Evolutionary conservation across 1,140 invertebrate species (phyloP).

Genomic region (Hirudo medicinalis): DNA sequence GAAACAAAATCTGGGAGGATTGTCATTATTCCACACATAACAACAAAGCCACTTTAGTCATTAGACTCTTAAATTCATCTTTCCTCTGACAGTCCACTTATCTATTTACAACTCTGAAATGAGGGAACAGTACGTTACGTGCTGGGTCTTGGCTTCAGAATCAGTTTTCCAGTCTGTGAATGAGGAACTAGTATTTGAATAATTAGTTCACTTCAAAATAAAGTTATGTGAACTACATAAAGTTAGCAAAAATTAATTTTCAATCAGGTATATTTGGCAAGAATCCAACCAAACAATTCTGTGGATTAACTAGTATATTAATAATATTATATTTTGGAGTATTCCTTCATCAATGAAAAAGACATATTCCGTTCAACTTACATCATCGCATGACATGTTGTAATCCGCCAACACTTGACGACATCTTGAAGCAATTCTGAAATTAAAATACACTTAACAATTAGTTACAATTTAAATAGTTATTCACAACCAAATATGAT

Average conservation of each 20-base stretch:
- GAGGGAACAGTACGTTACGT: not conserved
- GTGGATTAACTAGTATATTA: too few relatives aligned
- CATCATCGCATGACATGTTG: conserved; percentile 95
- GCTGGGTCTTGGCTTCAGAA: conserved; percentile 30
- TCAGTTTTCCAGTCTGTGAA: conserved; percentile 38
- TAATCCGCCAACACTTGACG: conserved; percentile 78
- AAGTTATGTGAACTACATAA: not conserved
- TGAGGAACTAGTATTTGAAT: conserved; percentile 18
- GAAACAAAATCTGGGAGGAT: too few relatives aligned
- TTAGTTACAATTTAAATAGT: conserved; percentile 12
- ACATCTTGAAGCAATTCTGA: conserved; percentile 67
- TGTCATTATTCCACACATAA: too few relatives aligned
- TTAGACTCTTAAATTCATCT: too few relatives aligned
- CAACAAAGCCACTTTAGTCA: too few relatives aligned
- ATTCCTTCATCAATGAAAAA: not conserved
- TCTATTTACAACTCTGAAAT: too few relatives aligned
- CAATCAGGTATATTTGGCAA: not conserved
- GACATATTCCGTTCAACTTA: conserved; percentile 48
- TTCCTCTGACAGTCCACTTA: too few relatives aligned
- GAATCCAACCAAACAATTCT: too few relatives aligned
- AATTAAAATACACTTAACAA: too few relatives aligned
- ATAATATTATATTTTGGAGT: too few relatives aligned
- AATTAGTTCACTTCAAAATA: not conserved
- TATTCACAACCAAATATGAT: not conserved
- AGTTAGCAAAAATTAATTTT: not conserved